Evolutionary conservation across 2,113 vertebrate species (phyloP), one percentile per base, ranked within the genome.

Genomic region (Zosterops lateralis): DNA sequence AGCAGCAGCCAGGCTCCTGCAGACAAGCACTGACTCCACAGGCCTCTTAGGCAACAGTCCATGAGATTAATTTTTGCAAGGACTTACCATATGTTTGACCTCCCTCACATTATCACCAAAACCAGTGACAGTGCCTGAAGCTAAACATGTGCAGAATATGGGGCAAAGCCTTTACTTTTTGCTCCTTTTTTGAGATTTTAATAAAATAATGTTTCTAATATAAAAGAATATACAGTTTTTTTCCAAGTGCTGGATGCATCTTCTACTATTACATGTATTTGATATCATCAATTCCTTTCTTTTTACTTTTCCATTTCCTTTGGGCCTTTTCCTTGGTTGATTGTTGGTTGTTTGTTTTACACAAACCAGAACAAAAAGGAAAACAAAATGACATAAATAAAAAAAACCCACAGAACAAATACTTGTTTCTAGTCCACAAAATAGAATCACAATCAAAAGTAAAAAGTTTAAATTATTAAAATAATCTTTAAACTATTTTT

Each of bases 1-100:
- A 96, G 67, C 82, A 94, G 88, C 71, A 87, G 78, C 66, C 85
- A 92, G 75, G 64, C 68, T 95, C 75, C 72, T 90, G 90, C 82
- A 92, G 75, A 80, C 85, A 88, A 74, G 82, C 32, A 29, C 34
- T 65, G 75, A 91, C 72, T 95, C 85, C 93, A 74, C 26, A 68
- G 75, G 74, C 60, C 38, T 60, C 82, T 96, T 77, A 80, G 62
- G 72, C 75, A 93, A 71, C 38, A 62, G 75, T 18, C 26, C 24
- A 17, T 1, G 0, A 71, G 75, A 92, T 83, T 90, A 85, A 90
- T 74, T 93, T 83, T 76, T n/a, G n/a, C 56, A 84, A 83, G 62
- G 56, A 66, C 14, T 74, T 60, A 83, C 50, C 64, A 56, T 76
- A 65, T 74, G 75, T 76, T 80, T 95, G 88, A 88, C 83, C 72